phyloP scores from a whole-genome alignment of 1,140 invertebrate species.

The Eriosoma lanigerum region DNA sequence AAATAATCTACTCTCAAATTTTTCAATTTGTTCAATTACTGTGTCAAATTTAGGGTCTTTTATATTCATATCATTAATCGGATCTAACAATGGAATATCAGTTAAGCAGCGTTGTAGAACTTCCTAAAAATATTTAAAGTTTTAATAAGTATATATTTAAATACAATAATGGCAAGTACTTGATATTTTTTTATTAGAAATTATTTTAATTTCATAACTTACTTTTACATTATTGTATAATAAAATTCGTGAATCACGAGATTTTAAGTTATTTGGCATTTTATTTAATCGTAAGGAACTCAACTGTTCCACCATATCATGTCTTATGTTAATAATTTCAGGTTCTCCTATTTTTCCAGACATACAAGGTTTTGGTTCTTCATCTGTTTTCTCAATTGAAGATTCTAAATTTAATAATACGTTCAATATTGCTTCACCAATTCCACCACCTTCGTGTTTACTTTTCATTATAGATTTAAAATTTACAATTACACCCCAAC shows the following conservation, averaged over 20 bases:
- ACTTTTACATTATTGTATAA: slow-evolving; percentile 39
- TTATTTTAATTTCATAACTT: not conserved
- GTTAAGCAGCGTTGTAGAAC: slow-evolving; percentile 86
- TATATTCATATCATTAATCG: slow-evolving; percentile 95
- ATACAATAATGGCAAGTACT: not conserved
- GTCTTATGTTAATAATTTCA: slow-evolving; percentile 84
- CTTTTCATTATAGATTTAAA: slow-evolving; percentile 74
- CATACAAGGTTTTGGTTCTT: slow-evolving; percentile 66
- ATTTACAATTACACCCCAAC: slow-evolving; percentile 95
- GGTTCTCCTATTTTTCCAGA: slow-evolving; percentile 75
- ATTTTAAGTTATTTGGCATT: slow-evolving; percentile 83
- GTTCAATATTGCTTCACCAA: slow-evolving; percentile 55
- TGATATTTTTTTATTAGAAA: not conserved
- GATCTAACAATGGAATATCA: slow-evolving; percentile 86
- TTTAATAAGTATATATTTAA: not conserved
- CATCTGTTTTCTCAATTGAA: slow-evolving; percentile 52
- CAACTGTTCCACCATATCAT: slow-evolving; percentile 81
- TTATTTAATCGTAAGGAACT: slow-evolving; percentile 84
- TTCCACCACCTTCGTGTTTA: slow-evolving; percentile 61
- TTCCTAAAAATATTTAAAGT: slow-evolving; percentile 63
- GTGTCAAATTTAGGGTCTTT: slow-evolving; percentile 78
- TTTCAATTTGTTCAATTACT: slow-evolving; percentile 78
- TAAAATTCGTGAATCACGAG: slow-evolving; percentile 34
- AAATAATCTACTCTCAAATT: slow-evolving; percentile 77
- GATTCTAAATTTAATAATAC: slow-evolving; percentile 29